phyloP scores from a whole-genome alignment of 2,113 vertebrate genomes.

The Strigops habroptila region DNA sequence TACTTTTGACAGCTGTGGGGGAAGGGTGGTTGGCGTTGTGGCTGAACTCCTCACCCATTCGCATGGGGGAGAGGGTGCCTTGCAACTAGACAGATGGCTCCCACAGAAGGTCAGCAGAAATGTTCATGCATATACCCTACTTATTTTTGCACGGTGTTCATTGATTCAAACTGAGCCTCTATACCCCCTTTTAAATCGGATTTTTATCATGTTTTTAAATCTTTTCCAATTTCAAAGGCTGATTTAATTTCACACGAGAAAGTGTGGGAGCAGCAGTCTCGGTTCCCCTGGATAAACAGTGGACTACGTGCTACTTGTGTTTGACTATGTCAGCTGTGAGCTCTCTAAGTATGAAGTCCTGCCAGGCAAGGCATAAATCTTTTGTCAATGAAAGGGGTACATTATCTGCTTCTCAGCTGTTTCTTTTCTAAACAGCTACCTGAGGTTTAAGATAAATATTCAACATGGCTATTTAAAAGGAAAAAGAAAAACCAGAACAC shows the following conservation, averaged over 20 bases:
- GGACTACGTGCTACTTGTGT: not conserved
- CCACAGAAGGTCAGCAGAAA: constrained; percentile 16
- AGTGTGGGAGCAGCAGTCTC: not conserved
- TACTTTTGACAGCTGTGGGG: constrained; percentile 22
- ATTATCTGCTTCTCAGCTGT: not conserved
- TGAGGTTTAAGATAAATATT: constrained; percentile 17
- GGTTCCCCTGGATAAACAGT: not conserved
- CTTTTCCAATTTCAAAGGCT: not conserved
- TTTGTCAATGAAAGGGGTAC: constrained; percentile 18
- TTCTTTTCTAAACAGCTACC: constrained; percentile 26
- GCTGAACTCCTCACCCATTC: not conserved
- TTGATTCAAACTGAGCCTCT: not conserved
- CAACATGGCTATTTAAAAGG: not conserved
- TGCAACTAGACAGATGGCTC: constrained; percentile 10
- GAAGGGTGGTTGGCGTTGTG: not conserved
- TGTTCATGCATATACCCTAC: not conserved
- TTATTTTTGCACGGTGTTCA: not conserved
- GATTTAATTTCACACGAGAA: constrained; percentile 29
- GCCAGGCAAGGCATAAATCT: constrained; percentile 21
- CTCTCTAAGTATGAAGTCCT: not conserved
- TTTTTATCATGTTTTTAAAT: constrained; percentile 42
- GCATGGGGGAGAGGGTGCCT: not conserved
- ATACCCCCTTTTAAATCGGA: not conserved
- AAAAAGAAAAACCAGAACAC: not conserved
- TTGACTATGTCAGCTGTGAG: not conserved